Percentiles rank a stretch among this genome's conserved stretches.
Evolutionary conservation across 64 coral and sea anemone genomes (phyloP).

Genomic region (Anthopleura sola): DNA sequence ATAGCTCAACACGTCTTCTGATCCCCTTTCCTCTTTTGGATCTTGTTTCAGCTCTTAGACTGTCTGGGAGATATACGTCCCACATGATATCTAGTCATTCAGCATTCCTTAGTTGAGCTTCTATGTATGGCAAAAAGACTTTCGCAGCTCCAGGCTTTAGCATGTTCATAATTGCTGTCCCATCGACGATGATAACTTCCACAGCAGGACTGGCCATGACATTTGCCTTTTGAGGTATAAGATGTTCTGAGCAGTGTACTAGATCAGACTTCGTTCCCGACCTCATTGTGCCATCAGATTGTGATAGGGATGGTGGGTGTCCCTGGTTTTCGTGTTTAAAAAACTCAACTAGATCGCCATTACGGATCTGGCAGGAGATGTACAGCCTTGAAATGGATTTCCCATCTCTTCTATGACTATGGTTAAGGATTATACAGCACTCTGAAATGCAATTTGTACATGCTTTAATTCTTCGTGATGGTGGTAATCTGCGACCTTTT

Average conservation of each 20-base stretch:
- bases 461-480: neutral
- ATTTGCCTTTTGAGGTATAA: neutral
- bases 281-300: conserved; percentile 43
- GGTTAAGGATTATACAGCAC: conserved; percentile 9
- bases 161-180: conserved; percentile 56
- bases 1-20: conserved; percentile 20
- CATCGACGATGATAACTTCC: conserved; percentile 50
- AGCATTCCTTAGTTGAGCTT: conserved; percentile 16
- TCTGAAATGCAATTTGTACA: neutral
- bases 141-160: conserved; percentile 12
- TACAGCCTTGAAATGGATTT: conserved; percentile 22
- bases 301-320: conserved; percentile 33
- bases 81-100: neutral
- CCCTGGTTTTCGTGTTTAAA: conserved; percentile 37
- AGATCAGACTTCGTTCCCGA: conserved; percentile 50
- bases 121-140: conserved; percentile 37
- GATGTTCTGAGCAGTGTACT: conserved; percentile 14
- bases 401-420: conserved; percentile 23
- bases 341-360: conserved; percentile 34
- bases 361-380: conserved; percentile 27
- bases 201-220: conserved; percentile 11
- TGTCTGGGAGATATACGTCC: too few species aligned
- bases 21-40: conserved; percentile 32
- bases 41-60: conserved; percentile 1
- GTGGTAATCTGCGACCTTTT: neutral